Conservation (phyloP, 2,888 invertebrate genomes). For the Epicampocera succincta region DNA sequence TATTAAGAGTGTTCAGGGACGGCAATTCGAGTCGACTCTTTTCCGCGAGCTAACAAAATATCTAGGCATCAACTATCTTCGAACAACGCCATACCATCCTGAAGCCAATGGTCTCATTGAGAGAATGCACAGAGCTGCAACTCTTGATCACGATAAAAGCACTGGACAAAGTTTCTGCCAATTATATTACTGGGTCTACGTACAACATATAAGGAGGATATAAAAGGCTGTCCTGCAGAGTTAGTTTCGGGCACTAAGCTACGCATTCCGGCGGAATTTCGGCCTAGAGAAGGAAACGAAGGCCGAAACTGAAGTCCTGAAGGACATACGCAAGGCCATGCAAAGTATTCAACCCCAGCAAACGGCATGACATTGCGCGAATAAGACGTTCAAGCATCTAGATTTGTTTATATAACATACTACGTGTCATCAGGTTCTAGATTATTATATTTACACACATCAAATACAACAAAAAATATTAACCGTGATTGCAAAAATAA, state of each 20-base stretch:
- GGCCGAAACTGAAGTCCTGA: conserved; percentile 17
- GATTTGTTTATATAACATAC: too few species aligned
- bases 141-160: conserved; percentile 56
- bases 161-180: conserved; percentile 54
- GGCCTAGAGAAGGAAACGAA: background rate
- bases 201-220: conserved; percentile 56
- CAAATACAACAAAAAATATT: too few species aligned
- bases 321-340: background rate
- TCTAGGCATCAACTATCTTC: conserved; percentile 32
- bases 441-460: too few species aligned
- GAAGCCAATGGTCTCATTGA: conserved; percentile 56
- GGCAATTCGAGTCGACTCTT: conserved; percentile 57
- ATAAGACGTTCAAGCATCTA: conserved; percentile 8
- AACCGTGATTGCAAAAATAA: too few species aligned
- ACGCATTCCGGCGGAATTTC: conserved; percentile 72
- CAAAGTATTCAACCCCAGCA: conserved; percentile 39
- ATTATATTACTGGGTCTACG: conserved; percentile 57
- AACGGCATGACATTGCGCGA: conserved; percentile 8
- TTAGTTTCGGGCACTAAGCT: conserved; percentile 75
- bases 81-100: conserved; percentile 50
- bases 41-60: conserved; percentile 53
- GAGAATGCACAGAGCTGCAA: conserved; percentile 64
- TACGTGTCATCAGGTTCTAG: too few species aligned
- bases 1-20: too few species aligned
- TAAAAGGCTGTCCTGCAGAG: conserved; percentile 71